Percentiles rank a stretch among this genome's conserved stretches.
These are phyloP conservation scores for Jordanella pulchra DNA, from an alignment of 2,797 vertebrate species.

Conservation along the genomic window DNA sequence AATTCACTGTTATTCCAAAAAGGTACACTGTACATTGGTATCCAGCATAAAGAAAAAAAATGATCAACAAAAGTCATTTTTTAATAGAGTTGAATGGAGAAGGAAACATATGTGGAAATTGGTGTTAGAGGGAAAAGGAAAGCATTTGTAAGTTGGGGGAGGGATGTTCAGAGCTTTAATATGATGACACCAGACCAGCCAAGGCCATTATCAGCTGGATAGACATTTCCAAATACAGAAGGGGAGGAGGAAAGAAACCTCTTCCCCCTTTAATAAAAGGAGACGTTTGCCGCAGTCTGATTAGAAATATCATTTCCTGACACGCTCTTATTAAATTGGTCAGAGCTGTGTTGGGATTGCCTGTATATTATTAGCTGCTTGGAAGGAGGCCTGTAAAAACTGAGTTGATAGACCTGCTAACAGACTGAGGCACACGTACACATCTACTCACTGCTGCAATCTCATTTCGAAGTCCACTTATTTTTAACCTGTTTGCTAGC, in stretches of 20 bases:
- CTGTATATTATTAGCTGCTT: constrained; percentile 62
- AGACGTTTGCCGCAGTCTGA: constrained; percentile 69
- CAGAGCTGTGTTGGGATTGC: constrained; percentile 37
- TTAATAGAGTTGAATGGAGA: constrained; percentile 20
- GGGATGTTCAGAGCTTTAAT: constrained; percentile 59
- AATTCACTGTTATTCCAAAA: constrained; percentile 50
- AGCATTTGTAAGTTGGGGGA: constrained; percentile 23
- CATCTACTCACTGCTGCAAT: background rate
- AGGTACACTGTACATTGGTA: constrained; percentile 17
- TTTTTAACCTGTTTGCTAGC: constrained; percentile 2
- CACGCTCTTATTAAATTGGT: constrained; percentile 64
- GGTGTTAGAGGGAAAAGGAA: constrained; percentile 15
- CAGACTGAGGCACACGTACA: background rate
- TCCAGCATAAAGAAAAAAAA: constrained; percentile 50
- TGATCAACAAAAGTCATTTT: constrained; percentile 56
- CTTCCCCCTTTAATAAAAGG: constrained; percentile 75
- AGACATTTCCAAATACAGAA: constrained; percentile 50
- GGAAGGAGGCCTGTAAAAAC: constrained; percentile 44
- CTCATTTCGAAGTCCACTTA: constrained; percentile 4
- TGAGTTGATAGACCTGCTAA: constrained; percentile 41
- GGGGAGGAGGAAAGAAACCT: constrained; percentile 34
- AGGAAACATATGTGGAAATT: constrained; percentile 32
- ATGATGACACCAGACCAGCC: constrained; percentile 61
- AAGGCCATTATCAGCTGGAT: constrained; percentile 66
- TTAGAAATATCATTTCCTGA: constrained; percentile 82